phyloP scores from a whole-genome alignment of 2,888 invertebrate genomes.

The Xestia c-nigrum region DNA sequence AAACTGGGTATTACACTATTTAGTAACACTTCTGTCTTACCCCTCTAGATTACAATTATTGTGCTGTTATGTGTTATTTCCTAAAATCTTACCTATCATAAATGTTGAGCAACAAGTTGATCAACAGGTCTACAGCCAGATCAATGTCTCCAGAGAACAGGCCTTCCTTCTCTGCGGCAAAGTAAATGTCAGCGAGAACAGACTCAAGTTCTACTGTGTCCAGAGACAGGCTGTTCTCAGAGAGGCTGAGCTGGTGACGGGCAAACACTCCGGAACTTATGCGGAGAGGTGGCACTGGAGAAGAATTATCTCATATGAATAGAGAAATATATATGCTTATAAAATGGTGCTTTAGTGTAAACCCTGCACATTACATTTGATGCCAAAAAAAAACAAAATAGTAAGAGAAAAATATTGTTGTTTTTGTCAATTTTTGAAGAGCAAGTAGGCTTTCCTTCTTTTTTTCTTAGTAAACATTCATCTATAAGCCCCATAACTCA shows the following conservation, averaged over 20 bases:
- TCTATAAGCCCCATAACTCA: background rate
- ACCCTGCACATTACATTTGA: background rate
- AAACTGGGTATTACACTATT: too few species aligned
- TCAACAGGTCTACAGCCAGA: slow-evolving; percentile 91
- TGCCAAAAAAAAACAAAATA: background rate
- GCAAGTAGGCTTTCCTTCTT: background rate
- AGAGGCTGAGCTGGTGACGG: slow-evolving; percentile 92
- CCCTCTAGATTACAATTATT: background rate
- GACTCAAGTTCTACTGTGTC: slow-evolving; percentile 93
- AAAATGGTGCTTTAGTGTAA: background rate
- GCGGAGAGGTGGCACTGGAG: slow-evolving; percentile 87
- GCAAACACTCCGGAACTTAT: slow-evolving; percentile 93
- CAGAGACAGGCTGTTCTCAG: slow-evolving; percentile 92
- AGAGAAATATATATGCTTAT: too few species aligned
- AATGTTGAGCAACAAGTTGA: slow-evolving; percentile 92
- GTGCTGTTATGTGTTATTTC: background rate
- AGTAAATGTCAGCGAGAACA: slow-evolving; percentile 93
- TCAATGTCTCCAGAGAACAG: slow-evolving; percentile 91
- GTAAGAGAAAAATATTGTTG: background rate
- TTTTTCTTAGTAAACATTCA: background rate
- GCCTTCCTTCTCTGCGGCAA: slow-evolving; percentile 93
- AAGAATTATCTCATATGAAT: background rate
- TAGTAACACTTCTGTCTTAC: background rate
- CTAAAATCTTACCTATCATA: slow-evolving; percentile 91
- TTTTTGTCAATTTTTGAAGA: background rate